Evolutionary conservation across 2,797 vertebrate genomes (phyloP), one percentile per base, ranked within the genome.

Genomic region (Molossus alvarezi): DNA sequence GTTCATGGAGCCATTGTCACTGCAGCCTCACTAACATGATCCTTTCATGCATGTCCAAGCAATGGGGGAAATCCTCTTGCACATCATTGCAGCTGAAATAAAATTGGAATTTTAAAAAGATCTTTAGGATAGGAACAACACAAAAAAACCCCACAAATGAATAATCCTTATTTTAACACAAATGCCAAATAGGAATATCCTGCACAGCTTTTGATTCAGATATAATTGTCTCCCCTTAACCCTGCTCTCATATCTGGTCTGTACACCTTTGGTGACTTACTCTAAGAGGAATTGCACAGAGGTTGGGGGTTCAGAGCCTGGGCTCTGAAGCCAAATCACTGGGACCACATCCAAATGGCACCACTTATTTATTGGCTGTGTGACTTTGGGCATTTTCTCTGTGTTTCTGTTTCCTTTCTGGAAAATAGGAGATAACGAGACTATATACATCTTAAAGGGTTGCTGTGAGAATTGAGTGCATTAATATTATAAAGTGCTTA

Each of bases 351-450:
- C 21, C 27, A 65, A 48, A 80, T n/a, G 80, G 29, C 72, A 84
- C 18, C 58, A 29, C 76, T 79, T 79, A 48, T 80, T 88, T 95
- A 45, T 25, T n/a, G 76, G 67, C 67, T 94, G 14, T 57, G 57
- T 71, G 48, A 65, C 23, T 53, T 79, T 88, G n/a, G n/a, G 51
- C 33, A 33, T 58, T 23, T 91, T 80, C 69, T 92, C 45, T 77
- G 41, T 27, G 57, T 27, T 65, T 86, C 37, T 83, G 62, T 81
- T 82, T 96, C 48, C 55, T 90, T 84, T 80, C 15, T 97, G 82
- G 67, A 11, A 86, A 95, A 51, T 4, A 90, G 41, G 25, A 85
- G 48, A 58, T 65, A 83, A 81, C 23, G 79, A 65, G 67, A 64
- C 60, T 72, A 27, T 48, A 27, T 82, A 29, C 9, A 87, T 64